Evolutionary conservation across 2,797 vertebrate species (phyloP).

Genomic region (Huso huso): DNA sequence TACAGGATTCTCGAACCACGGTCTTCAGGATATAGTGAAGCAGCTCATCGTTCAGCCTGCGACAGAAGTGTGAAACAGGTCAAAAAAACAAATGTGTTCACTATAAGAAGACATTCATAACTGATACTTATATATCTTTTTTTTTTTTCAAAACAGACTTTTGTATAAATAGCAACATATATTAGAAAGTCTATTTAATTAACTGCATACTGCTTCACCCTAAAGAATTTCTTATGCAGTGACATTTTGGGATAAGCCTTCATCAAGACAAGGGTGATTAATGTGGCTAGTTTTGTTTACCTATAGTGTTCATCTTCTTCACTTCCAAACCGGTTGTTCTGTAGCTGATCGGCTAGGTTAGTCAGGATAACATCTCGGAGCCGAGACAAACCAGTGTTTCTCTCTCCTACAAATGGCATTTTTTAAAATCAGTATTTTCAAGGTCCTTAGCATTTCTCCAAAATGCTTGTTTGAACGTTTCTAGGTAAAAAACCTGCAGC

Average conservation of each 20-base stretch:
- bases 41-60: slow-evolving; percentile 90
- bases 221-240: not conserved
- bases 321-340: slow-evolving; percentile 94
- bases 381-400: slow-evolving; percentile 84
- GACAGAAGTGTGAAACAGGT: slow-evolving; percentile 19
- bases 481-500: no score
- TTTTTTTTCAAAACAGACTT: no score
- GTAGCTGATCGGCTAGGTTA: slow-evolving; percentile 85
- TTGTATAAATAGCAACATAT: no score
- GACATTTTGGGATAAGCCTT: not conserved
- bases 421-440: slow-evolving; percentile 1
- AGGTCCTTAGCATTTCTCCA: no score
- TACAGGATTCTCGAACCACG: slow-evolving; percentile 92
- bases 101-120: not conserved
- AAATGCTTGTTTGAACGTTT: no score
- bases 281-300: slow-evolving; percentile 42
- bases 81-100: not conserved
- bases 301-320: slow-evolving; percentile 97
- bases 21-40: slow-evolving; percentile 97
- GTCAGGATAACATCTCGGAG: slow-evolving; percentile 92
- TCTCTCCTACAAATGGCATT: slow-evolving; percentile 64
- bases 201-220: not conserved
- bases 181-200: no score
- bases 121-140: no score
- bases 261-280: not conserved